Evolutionary conservation across 2,113 vertebrate species (phyloP).

Genomic region (Platysteira castanea): DNA sequence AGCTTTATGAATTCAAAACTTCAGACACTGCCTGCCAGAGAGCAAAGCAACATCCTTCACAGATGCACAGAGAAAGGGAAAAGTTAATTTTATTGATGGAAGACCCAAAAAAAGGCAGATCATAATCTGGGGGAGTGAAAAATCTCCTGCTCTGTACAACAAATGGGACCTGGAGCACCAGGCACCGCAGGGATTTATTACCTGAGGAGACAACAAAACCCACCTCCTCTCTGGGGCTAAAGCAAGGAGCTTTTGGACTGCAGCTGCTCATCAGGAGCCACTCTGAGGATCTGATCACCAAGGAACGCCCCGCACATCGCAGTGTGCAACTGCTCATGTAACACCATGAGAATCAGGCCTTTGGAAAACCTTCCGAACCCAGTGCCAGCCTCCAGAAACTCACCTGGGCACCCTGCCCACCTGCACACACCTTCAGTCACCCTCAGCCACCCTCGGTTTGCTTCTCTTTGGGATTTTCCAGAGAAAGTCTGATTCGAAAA

Average conservation of each 20-base stretch:
- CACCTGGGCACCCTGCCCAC: neutral
- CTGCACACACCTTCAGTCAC: neutral
- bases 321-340: fast-evolving
- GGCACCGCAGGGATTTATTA: neutral
- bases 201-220: neutral
- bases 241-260: neutral
- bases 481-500: neutral
- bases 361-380: neutral
- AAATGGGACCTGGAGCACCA: neutral
- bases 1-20: neutral
- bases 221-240: neutral
- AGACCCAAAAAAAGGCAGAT: neutral
- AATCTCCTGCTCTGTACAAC: neutral
- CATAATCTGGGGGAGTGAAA: neutral
- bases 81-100: neutral
- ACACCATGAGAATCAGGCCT: fast-evolving
- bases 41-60: neutral
- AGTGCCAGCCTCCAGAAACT: neutral
- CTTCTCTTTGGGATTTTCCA: fast-evolving
- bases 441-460: fast-evolving
- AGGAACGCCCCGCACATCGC: fast-evolving
- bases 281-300: neutral
- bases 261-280: neutral
- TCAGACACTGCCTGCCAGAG: neutral
- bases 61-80: neutral